Conservation (phyloP, 2,888 invertebrate species). For the Calephelis perditalis region DNA sequence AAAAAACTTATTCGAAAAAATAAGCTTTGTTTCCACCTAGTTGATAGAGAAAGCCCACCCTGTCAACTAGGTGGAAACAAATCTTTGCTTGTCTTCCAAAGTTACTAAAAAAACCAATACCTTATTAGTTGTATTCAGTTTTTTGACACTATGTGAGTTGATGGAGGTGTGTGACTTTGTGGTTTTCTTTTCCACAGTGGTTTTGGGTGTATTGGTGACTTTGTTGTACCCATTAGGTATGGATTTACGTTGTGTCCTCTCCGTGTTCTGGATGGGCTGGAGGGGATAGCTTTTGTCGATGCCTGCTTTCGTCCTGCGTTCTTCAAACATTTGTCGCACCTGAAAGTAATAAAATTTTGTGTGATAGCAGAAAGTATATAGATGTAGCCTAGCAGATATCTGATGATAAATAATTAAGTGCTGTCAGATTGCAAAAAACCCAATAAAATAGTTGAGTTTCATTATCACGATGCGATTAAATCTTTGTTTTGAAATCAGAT, state of each 20-base stretch:
- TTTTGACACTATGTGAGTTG: constrained; percentile 49
- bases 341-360: constrained; percentile 36
- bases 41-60: too few species aligned
- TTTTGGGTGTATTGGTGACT: constrained; percentile 40
- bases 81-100: too few species aligned
- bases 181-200: constrained; percentile 44
- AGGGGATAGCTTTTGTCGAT: constrained; percentile 90
- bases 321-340: constrained; percentile 93
- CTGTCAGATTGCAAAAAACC: too few species aligned
- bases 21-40: too few species aligned
- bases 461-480: too few species aligned
- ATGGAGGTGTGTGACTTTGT: constrained; percentile 38
- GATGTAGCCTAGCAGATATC: too few species aligned
- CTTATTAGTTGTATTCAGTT: constrained; percentile 36
- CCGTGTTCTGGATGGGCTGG: constrained; percentile 82
- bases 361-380: too few species aligned
- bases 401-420: too few species aligned
- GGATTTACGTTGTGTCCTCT: constrained; percentile 46
- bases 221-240: constrained; percentile 60
- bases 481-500: too few species aligned
- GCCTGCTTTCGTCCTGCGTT: constrained; percentile 84
- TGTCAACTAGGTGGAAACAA: too few species aligned
- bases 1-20: too few species aligned
- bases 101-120: not conserved
- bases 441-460: too few species aligned